Conservation (phyloP, 2,888 invertebrate genomes). For the Gari tellinella region DNA sequence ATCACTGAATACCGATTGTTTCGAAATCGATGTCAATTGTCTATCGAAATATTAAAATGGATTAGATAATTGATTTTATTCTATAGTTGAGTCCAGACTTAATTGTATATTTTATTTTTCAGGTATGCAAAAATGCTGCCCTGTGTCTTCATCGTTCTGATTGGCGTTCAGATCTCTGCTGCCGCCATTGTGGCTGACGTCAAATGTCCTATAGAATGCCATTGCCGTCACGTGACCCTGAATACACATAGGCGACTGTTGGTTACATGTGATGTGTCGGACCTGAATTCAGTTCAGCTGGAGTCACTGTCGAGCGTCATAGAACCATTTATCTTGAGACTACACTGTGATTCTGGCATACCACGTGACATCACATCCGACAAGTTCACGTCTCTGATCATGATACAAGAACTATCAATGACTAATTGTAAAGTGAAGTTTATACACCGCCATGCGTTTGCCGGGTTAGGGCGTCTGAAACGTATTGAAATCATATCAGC, state of each 20-base stretch:
- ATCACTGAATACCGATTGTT: too few species aligned
- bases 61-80: too few species aligned
- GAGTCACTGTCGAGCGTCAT: conserved; percentile 11
- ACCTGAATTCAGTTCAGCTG: conserved; percentile 36
- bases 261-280: conserved; percentile 47
- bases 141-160: background rate
- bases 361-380: conserved; percentile 38
- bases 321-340: conserved; percentile 23
- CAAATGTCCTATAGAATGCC: conserved; percentile 48
- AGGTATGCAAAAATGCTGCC: too few species aligned
- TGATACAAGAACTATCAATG: conserved; percentile 27
- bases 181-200: conserved; percentile 17
- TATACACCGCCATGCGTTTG: conserved; percentile 41
- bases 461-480: conserved; percentile 16
- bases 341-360: conserved; percentile 40
- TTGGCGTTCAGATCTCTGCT: background rate
- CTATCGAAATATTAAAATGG: too few species aligned
- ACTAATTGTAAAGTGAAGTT: conserved; percentile 47
- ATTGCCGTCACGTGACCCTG: conserved; percentile 33
- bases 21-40: too few species aligned
- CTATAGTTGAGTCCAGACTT: too few species aligned
- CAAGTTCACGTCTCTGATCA: conserved; percentile 23
- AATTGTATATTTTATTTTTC: too few species aligned
- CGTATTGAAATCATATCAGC: conserved; percentile 29
- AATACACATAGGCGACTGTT: background rate